A percentile compares a stretch with the other conserved stretches of the same genome.
These are phyloP conservation scores for Epinephelus malabaricus DNA, from an alignment of 2,797 vertebrate species.

Conservation along the genomic window DNA sequence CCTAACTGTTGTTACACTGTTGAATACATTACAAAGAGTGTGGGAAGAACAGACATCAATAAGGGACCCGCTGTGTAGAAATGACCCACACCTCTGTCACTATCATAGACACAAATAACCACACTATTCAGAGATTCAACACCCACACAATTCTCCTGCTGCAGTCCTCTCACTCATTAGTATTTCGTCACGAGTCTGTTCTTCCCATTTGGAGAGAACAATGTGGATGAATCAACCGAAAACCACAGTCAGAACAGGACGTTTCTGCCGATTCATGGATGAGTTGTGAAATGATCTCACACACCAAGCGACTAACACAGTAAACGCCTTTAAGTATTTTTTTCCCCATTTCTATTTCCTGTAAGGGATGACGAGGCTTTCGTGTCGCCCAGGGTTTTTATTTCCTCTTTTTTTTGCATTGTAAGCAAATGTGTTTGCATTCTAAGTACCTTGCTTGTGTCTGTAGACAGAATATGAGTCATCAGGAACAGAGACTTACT, in stretches of 20 bases:
- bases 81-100: not conserved
- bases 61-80: not conserved
- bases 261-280: conserved; percentile 28
- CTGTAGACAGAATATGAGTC: not conserved
- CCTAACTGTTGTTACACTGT: not conserved
- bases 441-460: not conserved
- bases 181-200: not conserved
- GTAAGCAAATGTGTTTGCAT: conserved; percentile 3
- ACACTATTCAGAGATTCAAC: conserved; percentile 1
- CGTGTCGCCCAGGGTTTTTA: not conserved
- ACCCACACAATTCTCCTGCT: not conserved
- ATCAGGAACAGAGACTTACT: not conserved
- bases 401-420: not conserved
- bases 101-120: not conserved
- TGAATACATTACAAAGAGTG: not conserved
- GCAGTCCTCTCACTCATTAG: not conserved
- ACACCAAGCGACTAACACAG: not conserved
- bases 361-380: not conserved
- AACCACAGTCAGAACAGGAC: conserved; percentile 9
- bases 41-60: not conserved
- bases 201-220: not conserved
- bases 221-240: conserved; percentile 23
- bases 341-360: not conserved
- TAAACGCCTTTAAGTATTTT: rapidly evolving
- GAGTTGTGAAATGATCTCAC: not conserved